Evolutionary conservation across 2,888 invertebrate species (phyloP).

Genomic region (Thyatira batis): DNA sequence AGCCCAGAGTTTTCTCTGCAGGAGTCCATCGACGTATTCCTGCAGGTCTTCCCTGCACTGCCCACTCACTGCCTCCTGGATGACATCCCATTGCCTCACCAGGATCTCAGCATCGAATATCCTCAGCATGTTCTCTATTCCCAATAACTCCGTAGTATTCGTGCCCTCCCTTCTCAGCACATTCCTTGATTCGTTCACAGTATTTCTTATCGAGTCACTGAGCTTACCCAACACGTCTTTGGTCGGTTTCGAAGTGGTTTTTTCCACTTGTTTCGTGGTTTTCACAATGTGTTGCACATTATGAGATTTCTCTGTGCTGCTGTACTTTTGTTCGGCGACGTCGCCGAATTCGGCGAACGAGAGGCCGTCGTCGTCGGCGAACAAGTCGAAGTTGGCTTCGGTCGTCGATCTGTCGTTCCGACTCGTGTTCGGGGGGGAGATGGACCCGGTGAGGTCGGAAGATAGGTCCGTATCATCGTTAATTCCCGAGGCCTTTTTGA

Average conservation of each 20-base stretch:
- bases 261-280: constrained; percentile 53
- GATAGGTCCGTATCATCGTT: constrained; percentile 58
- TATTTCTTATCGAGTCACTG: constrained; percentile 57
- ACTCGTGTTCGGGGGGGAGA: constrained; percentile 35
- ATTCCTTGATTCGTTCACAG: constrained; percentile 68
- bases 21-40: constrained; percentile 82
- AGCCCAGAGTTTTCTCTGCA: constrained; percentile 84
- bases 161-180: constrained; percentile 37
- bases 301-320: constrained; percentile 70
- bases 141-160: constrained; percentile 41
- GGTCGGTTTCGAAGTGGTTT: constrained; percentile 52
- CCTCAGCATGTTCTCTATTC: constrained; percentile 79
- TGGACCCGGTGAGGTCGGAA: constrained; percentile 65
- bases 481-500: constrained; percentile 67
- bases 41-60: constrained; percentile 83
- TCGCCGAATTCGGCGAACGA: constrained; percentile 66
- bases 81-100: constrained; percentile 79
- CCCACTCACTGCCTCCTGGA: constrained; percentile 70
- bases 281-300: constrained; percentile 76
- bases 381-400: constrained; percentile 62
- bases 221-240: constrained; percentile 59
- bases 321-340: constrained; percentile 42
- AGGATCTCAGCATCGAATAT: constrained; percentile 82
- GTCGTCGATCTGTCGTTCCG: constrained; percentile 45
- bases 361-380: constrained; percentile 70